Conservation (phyloP, 2,797 vertebrate genomes). For the Perodicticus potto region DNA sequence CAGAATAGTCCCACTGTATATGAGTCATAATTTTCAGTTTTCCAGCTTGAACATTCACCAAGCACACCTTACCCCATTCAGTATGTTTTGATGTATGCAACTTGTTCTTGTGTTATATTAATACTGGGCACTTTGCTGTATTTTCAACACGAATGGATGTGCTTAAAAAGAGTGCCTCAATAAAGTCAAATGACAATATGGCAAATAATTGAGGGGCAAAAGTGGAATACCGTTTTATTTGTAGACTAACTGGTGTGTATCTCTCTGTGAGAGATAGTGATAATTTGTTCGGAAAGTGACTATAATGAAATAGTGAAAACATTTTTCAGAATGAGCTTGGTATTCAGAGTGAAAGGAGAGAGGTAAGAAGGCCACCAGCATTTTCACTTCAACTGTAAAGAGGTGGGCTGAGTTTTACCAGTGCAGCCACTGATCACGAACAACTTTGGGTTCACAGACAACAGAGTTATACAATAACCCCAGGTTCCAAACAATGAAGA, state of each 20-base stretch:
- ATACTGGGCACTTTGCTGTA: neutral
- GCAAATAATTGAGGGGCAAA: neutral
- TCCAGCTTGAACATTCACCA: neutral
- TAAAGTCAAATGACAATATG: conserved; percentile 42
- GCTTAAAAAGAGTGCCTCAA: neutral
- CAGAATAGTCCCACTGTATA: neutral
- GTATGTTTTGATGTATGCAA: neutral
- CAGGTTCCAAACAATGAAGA: neutral
- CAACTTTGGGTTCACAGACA: neutral
- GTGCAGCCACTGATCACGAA: neutral
- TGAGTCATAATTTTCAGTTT: neutral
- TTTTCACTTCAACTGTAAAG: neutral
- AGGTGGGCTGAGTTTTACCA: neutral
- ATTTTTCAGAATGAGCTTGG: neutral
- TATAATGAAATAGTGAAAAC: neutral
- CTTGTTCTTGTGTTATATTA: neutral
- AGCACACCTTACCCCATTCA: neutral
- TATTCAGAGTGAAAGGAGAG: conserved; percentile 18
- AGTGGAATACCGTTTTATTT: conserved; percentile 22
- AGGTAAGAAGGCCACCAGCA: neutral
- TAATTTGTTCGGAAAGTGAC: conserved; percentile 31
- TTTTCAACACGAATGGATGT: neutral
- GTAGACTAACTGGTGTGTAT: neutral
- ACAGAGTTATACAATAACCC: neutral
- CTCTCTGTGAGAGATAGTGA: neutral